phyloP scores from a whole-genome alignment of 2,888 invertebrate species.

The Meandrusa payeni region DNA sequence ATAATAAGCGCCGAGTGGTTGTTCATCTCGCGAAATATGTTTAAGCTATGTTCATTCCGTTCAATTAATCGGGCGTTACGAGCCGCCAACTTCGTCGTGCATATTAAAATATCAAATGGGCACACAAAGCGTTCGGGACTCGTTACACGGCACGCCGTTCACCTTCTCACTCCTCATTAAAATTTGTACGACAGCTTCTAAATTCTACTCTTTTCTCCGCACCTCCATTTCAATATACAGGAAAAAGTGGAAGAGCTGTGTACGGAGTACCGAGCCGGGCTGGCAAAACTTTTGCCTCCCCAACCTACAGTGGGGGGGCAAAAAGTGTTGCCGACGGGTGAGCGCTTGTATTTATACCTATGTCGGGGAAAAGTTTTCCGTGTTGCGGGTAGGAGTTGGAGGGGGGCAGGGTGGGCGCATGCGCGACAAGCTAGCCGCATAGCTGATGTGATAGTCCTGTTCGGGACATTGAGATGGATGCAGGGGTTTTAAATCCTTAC shows the following conservation, averaged over 20 bases:
- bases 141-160: constrained; percentile 57
- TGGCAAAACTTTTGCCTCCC: constrained; percentile 76
- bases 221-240: constrained; percentile 81
- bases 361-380: constrained; percentile 80
- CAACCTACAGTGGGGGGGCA: constrained; percentile 65
- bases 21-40: constrained; percentile 28
- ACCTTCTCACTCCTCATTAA: constrained; percentile 77
- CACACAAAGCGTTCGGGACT: constrained; percentile 48
- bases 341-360: constrained; percentile 71
- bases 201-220: constrained; percentile 80
- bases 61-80: constrained; percentile 35
- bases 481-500: constrained; percentile 37
- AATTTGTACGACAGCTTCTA: constrained; percentile 79
- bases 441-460: constrained; percentile 68
- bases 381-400: constrained; percentile 70
- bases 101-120: constrained; percentile 46
- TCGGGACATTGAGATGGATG: constrained; percentile 53
- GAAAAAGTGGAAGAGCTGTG: constrained; percentile 80
- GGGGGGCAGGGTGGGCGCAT: constrained; percentile 59
- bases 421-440: constrained; percentile 58
- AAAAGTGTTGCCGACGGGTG: constrained; percentile 80
- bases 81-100: constrained; percentile 33
- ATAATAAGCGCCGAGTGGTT: too few relatives aligned
- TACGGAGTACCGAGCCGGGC: constrained; percentile 73
- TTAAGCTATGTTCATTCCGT: constrained; percentile 31